Conservation (phyloP, 2,797 vertebrate genomes). For the Catostomus latipinnis region DNA sequence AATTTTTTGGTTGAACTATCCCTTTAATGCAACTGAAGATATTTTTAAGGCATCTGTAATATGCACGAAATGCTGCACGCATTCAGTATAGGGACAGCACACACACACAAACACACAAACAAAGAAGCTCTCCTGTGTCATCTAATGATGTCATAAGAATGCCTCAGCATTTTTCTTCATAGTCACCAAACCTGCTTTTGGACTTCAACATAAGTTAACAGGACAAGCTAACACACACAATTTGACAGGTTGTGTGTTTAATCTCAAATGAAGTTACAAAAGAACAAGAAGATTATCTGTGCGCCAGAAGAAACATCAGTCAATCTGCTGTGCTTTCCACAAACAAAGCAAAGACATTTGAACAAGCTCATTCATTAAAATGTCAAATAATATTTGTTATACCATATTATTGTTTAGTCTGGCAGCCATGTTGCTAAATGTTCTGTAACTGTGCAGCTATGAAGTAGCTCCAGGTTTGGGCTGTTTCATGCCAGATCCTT, state of each 20-base stretch:
- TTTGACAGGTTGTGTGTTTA: background rate
- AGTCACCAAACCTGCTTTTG: slow-evolving; percentile 18
- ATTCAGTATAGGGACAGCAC: background rate
- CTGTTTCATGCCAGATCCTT: too few species aligned
- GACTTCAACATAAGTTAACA: background rate
- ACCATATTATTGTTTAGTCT: too few species aligned
- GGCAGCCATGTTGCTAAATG: too few species aligned
- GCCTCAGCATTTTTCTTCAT: background rate
- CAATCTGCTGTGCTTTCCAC: background rate
- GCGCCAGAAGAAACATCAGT: background rate
- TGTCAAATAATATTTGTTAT: background rate
- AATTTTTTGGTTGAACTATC: too few species aligned
- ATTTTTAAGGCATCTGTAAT: background rate
- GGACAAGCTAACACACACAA: background rate
- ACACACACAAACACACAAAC: slow-evolving; percentile 14
- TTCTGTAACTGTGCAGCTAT: too few species aligned
- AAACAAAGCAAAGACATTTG: background rate
- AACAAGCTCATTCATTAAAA: too few species aligned
- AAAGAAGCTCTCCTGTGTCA: background rate
- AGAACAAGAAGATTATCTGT: background rate
- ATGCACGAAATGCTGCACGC: background rate
- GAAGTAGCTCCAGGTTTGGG: too few species aligned
- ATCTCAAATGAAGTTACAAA: background rate
- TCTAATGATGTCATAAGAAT: background rate
- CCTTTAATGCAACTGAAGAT: background rate